Evolutionary conservation across 2,113 vertebrate species (phyloP).

Genomic region (Hystrix cristata): DNA sequence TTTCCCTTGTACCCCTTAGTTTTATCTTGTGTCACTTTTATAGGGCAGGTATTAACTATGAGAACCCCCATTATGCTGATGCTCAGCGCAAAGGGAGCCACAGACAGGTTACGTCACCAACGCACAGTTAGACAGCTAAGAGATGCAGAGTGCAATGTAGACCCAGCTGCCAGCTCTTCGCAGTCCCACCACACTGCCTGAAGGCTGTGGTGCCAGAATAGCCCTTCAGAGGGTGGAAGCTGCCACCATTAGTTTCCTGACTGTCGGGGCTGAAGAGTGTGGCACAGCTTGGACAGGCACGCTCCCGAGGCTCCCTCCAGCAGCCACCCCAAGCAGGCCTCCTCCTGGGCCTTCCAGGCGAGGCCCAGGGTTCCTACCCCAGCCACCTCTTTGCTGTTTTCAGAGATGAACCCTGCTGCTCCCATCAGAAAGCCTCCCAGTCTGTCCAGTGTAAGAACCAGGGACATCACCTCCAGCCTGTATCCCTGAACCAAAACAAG

Average conservation of each 20-base stretch:
- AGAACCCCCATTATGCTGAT: background rate
- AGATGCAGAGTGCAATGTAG: background rate
- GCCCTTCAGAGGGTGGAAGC: background rate
- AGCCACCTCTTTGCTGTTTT: background rate
- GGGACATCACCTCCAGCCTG: background rate
- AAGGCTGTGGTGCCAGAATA: background rate
- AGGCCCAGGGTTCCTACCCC: background rate
- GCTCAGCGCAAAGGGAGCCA: background rate
- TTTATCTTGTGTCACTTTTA: background rate
- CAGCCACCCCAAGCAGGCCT: background rate
- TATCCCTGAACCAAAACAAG: background rate
- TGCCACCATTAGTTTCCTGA: fast-evolving
- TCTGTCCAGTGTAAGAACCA: background rate
- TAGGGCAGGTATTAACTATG: background rate
- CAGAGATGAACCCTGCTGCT: background rate
- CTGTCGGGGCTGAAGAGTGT: background rate
- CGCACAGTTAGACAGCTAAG: background rate
- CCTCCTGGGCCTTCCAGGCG: background rate
- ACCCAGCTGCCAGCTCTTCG: background rate
- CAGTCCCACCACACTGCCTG: background rate
- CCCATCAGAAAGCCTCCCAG: background rate
- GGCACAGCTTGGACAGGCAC: too few relatives aligned
- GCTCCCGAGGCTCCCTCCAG: background rate
- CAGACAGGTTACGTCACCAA: background rate
- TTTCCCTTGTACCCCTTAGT: background rate